phyloP scores from a whole-genome alignment of 2,888 invertebrate genomes.

The Malthinus flaveolus region DNA sequence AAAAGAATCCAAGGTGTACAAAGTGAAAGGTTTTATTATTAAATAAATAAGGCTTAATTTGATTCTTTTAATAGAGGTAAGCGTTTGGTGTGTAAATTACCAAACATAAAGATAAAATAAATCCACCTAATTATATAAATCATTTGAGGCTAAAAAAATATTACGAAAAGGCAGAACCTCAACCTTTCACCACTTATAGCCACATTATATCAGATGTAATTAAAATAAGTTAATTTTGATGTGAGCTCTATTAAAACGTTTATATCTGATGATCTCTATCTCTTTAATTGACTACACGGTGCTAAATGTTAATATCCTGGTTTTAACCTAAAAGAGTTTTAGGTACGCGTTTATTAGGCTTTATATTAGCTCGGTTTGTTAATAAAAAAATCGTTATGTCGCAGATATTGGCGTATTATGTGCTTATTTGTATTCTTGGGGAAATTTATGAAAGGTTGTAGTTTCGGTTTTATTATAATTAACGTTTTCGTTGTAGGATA shows the following conservation, averaged over 20 bases:
- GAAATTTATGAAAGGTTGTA: no score
- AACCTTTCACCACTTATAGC: conserved; percentile 19
- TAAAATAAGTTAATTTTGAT: conserved; percentile 22
- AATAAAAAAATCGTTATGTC: no score
- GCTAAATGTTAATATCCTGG: conserved; percentile 29
- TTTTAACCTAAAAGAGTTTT: conserved; percentile 16
- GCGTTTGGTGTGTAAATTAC: no score
- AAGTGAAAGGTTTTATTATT: no score
- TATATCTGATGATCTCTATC: conserved; percentile 32
- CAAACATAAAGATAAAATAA: no score
- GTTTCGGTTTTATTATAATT: no score
- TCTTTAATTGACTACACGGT: conserved; percentile 37
- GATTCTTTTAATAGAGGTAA: no score
- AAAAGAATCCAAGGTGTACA: no score
- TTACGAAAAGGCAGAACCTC: conserved; percentile 12
- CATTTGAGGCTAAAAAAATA: conserved; percentile 12
- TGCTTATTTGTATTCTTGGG: no score
- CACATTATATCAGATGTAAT: conserved; percentile 19
- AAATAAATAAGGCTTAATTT: no score
- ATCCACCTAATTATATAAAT: conserved; percentile 21
- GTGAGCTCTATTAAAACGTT: conserved; percentile 18
- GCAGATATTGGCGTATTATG: no score
- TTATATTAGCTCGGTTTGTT: background rate
- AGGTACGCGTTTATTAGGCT: background rate
- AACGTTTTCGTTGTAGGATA: no score